Evolutionary conservation across 37 sponge, comb jelly and placozoan genomes (phyloP).

Genomic region (Agelas oroides): DNA sequence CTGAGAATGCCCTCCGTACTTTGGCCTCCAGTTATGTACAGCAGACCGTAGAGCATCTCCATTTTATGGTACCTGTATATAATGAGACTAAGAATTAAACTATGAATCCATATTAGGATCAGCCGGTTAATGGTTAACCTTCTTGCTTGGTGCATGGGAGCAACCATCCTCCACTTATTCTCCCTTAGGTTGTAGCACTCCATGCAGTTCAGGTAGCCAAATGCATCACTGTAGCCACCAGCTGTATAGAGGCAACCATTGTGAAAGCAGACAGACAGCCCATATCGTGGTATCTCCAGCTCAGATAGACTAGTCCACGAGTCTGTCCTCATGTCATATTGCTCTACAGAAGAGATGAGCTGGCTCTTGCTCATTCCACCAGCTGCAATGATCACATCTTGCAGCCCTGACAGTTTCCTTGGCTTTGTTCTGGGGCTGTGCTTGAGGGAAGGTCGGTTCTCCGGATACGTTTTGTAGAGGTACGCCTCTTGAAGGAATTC

Average conservation of each 20-base stretch:
- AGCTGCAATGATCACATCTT: constrained; percentile 46
- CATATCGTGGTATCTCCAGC: constrained; percentile 32
- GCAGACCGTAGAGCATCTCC: constrained; percentile 50
- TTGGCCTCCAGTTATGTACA: constrained; percentile 65
- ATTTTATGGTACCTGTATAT: constrained; percentile 48
- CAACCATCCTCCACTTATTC: constrained; percentile 32
- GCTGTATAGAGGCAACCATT: constrained; percentile 35
- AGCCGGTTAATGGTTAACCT: constrained; percentile 18
- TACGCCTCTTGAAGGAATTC: constrained; percentile 58
- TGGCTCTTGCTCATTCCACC: constrained; percentile 46
- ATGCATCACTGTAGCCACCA: constrained; percentile 44
- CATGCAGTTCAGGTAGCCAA: constrained; percentile 10
- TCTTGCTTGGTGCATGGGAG: constrained; percentile 48
- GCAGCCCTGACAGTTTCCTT: constrained; percentile 30
- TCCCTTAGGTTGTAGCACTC: constrained; percentile 47
- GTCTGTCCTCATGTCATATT: constrained; percentile 34
- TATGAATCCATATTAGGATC: not conserved
- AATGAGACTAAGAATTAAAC: not conserved
- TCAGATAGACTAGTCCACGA: constrained; percentile 28
- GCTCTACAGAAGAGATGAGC: constrained; percentile 30
- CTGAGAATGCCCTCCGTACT: constrained; percentile 6
- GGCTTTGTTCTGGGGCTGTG: constrained; percentile 59
- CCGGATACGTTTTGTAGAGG: constrained; percentile 57
- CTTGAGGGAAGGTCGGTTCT: constrained; percentile 40
- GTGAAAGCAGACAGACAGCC: constrained; percentile 38